Base-by-base conservation (phyloP, 2,888 invertebrate genomes). In the Vanessa cardui region DNA sequence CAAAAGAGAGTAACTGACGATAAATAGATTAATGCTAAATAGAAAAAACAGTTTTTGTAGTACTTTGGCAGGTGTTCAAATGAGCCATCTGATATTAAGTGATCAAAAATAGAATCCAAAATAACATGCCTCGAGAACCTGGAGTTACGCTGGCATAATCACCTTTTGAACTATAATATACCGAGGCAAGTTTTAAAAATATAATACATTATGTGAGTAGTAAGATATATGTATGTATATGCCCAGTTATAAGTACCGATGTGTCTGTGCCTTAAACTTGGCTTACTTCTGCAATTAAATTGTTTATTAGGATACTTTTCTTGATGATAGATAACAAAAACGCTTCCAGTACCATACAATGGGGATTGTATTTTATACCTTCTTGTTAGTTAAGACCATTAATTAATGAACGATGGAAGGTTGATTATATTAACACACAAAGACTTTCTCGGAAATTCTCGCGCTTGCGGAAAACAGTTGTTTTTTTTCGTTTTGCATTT, bases 361-460 rank as follows among this genome's bases (percentile, higher is more conserved):
- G 56, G 33, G 39, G 33, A 56, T 56, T 56, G 33, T 56, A 18
- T 56, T 56, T 39, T 39, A 26, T 56, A 56, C 39, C 56, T 18
- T 31, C 56, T 56, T n/a, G 33, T 39, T 39, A 39, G 56, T 33
- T 39, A 18, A 56, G 56, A 39, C 33, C 39, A 39, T 56, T 56
- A 56, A 33, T 56, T 56, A 56, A 56, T 56, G 56, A 56, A 56
- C 56, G 56, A 56, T 56, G 54, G 54, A 56, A 56, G 18, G 33
- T 56, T 33, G 56, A 56, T 56, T 56, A 56, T 56, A 56, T 56
- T 56, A 56, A 18, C 56, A 56, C n/a, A 56, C 33, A 56, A 56
- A 56, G 56, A 56, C 56, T 56, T 56, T 56, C 56, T 56, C 56
- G 56, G 56, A 56, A 56, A 39, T 56, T 56, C 56, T 56, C 56